These are phyloP conservation scores for Choloepus didactylus DNA, from an alignment of 2,797 vertebrate genomes.

Conservation along the genomic window DNA sequence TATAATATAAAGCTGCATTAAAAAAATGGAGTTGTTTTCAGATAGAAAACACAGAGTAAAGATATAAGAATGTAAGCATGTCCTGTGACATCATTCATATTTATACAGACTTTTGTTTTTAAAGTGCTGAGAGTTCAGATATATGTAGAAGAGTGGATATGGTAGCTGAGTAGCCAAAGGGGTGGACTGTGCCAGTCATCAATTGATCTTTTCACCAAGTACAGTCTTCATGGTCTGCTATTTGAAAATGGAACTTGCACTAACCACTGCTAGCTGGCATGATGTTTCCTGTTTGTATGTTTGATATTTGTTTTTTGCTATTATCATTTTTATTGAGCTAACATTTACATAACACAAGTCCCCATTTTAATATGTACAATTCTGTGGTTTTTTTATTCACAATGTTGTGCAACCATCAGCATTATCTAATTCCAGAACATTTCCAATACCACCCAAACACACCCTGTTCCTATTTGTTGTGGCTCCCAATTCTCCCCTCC, in stretches of 20 bases:
- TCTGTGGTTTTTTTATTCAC: background rate
- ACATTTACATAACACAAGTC: background rate
- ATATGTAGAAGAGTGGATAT: background rate
- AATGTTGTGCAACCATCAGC: background rate
- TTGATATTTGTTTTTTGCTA: background rate
- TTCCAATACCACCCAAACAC: background rate
- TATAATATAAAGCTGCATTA: too few relatives aligned
- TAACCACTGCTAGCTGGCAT: background rate
- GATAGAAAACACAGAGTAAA: background rate
- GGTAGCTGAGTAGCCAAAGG: background rate
- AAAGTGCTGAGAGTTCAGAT: background rate
- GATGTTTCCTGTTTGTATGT: background rate
- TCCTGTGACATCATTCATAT: constrained; percentile 29
- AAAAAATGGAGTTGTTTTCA: constrained; percentile 14
- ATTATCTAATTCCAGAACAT: background rate
- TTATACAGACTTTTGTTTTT: background rate
- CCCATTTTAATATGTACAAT: background rate
- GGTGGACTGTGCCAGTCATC: background rate
- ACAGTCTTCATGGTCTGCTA: background rate
- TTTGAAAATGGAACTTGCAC: background rate
- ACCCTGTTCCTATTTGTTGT: background rate
- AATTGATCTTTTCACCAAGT: background rate
- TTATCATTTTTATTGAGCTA: background rate
- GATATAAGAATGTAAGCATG: background rate
- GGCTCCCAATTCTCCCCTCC: background rate